Evolutionary conservation across 2,888 invertebrate species (phyloP).

Genomic region (Galeopsomyia nigrocyanea): DNA sequence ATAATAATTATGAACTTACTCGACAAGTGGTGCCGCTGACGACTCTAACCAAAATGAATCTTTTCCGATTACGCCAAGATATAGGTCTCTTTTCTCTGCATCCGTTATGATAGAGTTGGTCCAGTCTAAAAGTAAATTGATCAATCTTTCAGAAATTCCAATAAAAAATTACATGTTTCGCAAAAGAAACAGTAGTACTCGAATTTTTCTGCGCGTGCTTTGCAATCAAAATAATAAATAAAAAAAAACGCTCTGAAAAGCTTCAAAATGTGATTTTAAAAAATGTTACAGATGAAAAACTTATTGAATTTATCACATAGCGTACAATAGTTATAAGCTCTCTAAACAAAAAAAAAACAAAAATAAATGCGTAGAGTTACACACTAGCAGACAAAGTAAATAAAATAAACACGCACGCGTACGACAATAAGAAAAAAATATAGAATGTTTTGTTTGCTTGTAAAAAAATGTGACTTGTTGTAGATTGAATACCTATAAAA

Average conservation of each 20-base stretch:
- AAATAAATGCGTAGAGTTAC: conserved; percentile 4
- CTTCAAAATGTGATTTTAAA: background rate
- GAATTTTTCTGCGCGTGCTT: conserved; percentile 48
- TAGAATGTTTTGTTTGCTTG: conserved; percentile 4
- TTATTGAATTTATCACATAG: conserved; percentile 16
- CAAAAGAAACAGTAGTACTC: conserved; percentile 24
- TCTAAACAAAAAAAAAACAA: conserved; percentile 5
- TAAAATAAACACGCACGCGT: no score
- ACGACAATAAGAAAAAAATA: no score
- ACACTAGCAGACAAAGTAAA: background rate
- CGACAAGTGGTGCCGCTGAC: conserved; percentile 61
- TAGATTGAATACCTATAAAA: conserved; percentile 63
- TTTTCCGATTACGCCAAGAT: conserved; percentile 63
- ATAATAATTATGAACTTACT: conserved; percentile 54
- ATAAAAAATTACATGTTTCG: background rate
- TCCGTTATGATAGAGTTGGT: conserved; percentile 62
- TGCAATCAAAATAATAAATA: conserved; percentile 37
- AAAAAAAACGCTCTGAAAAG: conserved; percentile 15
- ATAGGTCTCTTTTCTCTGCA: conserved; percentile 63
- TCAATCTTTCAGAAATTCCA: background rate
- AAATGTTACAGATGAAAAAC: conserved; percentile 20
- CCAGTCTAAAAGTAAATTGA: conserved; percentile 61
- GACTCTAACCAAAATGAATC: conserved; percentile 66
- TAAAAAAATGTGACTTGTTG: conserved; percentile 43
- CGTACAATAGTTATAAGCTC: conserved; percentile 1